Evolutionary conservation across 2,888 invertebrate species (phyloP), one percentile per base, ranked within the genome.

Genomic region (Gisinianus flammeolus): DNA sequence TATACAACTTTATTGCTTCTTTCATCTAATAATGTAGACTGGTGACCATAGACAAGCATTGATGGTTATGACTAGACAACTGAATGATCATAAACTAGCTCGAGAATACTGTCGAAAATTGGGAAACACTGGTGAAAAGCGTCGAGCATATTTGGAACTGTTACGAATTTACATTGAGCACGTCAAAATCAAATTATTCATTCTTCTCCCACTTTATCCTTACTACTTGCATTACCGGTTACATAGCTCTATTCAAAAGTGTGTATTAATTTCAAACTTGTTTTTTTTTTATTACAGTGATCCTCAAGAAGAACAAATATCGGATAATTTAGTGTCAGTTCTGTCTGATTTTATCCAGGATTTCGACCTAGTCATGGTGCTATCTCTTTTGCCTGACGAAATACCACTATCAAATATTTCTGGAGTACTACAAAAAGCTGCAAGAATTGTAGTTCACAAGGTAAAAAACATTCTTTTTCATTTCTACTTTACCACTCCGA

Each of bases 41-140:
- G 89, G 88, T 79, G 88, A 89, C 81, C 89, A 90, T 83, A 88
- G 88, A 71, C 89, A 88, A 82, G 89, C 90, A 1, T 82, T 90
- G 31, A 84, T 86, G 62, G 88, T 90, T 58, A 86, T 89, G 54
- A 88, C 89, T 0, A 87, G 88, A 83, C 87, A 88, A 79, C 85
- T 89, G 71, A 86, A 87, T 77, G 89, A 89, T 85, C 88, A 87
- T 80, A 85, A 85, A 58, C 88, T 88, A 31, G 90, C 89, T 5
- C 88, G 89, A 85, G 87, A 87, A 79, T 89, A 89, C 83, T 90
- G 90, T 82, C 80, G 87, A 26, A 86, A 87, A 62, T 87, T 88
- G 8, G 85, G 86, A 70, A 87, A 87, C 72, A 79, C 82, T 5
- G 83, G 82, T 12, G 86, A 87, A 75, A 84, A 87, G 64, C 86